phyloP scores from a whole-genome alignment of 2,113 vertebrate genomes.

The Eupsittula cactorum region DNA sequence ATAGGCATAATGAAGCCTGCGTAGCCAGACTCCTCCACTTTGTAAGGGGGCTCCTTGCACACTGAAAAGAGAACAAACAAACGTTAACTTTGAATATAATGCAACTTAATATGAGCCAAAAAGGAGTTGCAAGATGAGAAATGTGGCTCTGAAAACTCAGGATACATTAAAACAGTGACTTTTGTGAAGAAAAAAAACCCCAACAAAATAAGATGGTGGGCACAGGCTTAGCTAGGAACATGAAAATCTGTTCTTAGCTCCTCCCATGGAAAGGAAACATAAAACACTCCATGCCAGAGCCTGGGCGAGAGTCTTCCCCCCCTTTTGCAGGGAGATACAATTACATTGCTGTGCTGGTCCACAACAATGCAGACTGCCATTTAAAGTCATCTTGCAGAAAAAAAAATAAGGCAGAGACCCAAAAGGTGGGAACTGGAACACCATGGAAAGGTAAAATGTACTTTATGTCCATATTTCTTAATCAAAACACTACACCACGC shows the following conservation, averaged over 20 bases:
- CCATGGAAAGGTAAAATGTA: neutral
- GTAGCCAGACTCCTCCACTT: slow-evolving; percentile 98
- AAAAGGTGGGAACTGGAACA: neutral
- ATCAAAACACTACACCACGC: neutral
- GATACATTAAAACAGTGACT: neutral
- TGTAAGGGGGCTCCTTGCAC: slow-evolving; percentile 98
- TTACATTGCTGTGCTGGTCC: slow-evolving; percentile 16
- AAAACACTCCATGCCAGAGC: neutral
- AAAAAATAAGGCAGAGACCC: neutral
- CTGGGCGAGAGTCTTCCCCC: neutral
- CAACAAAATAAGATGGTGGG: slow-evolving; percentile 7
- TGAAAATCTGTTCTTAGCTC: slow-evolving; percentile 29
- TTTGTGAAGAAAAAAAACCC: neutral
- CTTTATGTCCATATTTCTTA: neutral
- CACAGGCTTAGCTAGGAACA: neutral
- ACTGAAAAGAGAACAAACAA: slow-evolving; percentile 78
- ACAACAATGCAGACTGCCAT: neutral
- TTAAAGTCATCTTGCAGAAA: neutral
- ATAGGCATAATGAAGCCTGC: slow-evolving; percentile 99
- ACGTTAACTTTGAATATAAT: neutral
- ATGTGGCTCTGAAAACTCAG: neutral
- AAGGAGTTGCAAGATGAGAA: neutral
- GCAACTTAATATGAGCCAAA: neutral
- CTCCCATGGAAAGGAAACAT: slow-evolving; percentile 48
- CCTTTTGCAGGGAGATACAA: neutral